Base-by-base conservation (phyloP, 2,888 invertebrate species). In the Rhaphigaster nebulosa region DNA sequence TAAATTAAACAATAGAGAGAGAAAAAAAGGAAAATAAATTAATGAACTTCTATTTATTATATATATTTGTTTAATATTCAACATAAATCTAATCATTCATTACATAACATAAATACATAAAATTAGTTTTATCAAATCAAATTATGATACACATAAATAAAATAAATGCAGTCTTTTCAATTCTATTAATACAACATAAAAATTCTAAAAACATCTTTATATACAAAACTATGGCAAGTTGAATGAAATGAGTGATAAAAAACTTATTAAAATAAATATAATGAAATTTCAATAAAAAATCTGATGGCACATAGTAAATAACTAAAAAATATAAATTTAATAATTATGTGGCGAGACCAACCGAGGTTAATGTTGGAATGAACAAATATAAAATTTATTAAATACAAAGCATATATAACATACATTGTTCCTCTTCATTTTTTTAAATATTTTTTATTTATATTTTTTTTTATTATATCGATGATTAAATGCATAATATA, bases 31-130 rank as follows among this genome's bases (percentile, higher is more conserved):
- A 38, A 38, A 76, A 76, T 8, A 8, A 76, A 76, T 76, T 6
- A 38, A 70, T 38, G 10, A 26, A 45, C n/a, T 45, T 41, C n/a
- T n/a, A n/a, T 45, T n/a, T 84, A 70, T 6, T 84, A 84, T 84
- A 84, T 45, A 84, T 84, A 84, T 84, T 84, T 84, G 45, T 84
- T 45, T 84, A 84, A 84, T 41, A 45, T 84, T 84, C n/a, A 84
- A 84, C 84, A 84, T 84, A 84, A 84, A 84, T 84, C 84, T 45
- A 84, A 50, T 84, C 41, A 84, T 45, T 84, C 45, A 84, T 84
- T 84, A 45, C 84, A 84, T 84, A 84, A 84, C 84, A 84, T 84
- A 84, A 84, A 84, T 84, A 84, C 84, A 84, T 84, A 84, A 84
- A 84, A 84, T 84, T 50, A 84, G 45, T 84, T 84, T 84, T 45